Conservation (phyloP, 2,113 vertebrate genomes). For the Excalfactoria chinensis region DNA sequence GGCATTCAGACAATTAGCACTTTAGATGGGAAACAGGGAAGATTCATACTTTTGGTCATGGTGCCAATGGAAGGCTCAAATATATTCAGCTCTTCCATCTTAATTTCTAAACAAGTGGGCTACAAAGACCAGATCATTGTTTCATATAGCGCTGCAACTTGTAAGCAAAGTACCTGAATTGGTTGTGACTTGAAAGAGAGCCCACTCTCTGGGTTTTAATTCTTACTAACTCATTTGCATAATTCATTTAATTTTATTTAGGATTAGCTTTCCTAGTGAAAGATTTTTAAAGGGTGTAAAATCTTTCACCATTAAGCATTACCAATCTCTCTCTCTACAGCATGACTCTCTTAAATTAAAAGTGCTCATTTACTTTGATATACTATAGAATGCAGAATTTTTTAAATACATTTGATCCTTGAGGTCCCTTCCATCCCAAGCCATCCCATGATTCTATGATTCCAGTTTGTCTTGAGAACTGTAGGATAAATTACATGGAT, state of each 20-base stretch:
- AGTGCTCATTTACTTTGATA: neutral
- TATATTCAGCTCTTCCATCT: neutral
- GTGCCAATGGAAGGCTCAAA: neutral
- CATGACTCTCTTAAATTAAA: neutral
- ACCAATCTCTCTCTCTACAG: accelerated
- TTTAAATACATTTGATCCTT: neutral
- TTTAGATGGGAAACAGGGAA: neutral
- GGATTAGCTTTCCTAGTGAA: neutral
- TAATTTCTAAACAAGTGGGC: neutral
- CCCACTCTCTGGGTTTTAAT: neutral
- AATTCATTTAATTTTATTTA: neutral
- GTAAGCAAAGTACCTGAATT: neutral
- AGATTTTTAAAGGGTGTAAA: neutral
- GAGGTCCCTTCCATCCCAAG: too few relatives aligned
- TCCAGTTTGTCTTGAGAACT: neutral
- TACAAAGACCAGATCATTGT: neutral
- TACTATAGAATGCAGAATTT: neutral
- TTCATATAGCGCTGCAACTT: neutral
- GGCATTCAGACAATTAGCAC: neutral
- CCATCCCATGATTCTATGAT: too few relatives aligned
- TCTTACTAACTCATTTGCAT: neutral
- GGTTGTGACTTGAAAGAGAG: neutral
- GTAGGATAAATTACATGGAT: neutral
- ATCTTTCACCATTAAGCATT: neutral
- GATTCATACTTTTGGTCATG: neutral